These are phyloP conservation scores for Ornithoptera alexandrae DNA, from an alignment of 2,888 invertebrate genomes.

Conservation along the genomic window DNA sequence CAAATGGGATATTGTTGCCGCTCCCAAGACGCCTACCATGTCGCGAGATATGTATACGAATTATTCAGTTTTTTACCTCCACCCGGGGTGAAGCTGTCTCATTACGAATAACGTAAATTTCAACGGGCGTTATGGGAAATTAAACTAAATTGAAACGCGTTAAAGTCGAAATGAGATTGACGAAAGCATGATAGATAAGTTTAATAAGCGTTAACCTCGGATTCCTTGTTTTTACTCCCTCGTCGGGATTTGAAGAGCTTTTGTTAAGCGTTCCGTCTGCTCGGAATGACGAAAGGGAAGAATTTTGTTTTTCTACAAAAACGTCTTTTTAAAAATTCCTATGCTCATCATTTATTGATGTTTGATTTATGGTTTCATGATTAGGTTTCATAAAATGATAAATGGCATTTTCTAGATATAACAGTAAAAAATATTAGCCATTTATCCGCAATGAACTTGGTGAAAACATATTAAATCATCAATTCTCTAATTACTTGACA, in stretches of 20 bases:
- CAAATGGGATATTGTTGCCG: slow-evolving; percentile 69
- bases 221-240: slow-evolving; percentile 68
- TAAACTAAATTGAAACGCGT: slow-evolving; percentile 21
- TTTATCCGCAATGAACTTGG: too few species aligned
- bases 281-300: slow-evolving; percentile 56
- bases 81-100: slow-evolving; percentile 51
- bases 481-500: too few species aligned
- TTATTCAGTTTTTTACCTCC: slow-evolving; percentile 70
- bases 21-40: slow-evolving; percentile 62
- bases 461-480: too few species aligned
- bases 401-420: too few species aligned
- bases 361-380: not conserved
- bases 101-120: slow-evolving; percentile 46
- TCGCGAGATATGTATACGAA: slow-evolving; percentile 65
- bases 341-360: not conserved
- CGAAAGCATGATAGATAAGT: slow-evolving; percentile 37
- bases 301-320: slow-evolving; percentile 35
- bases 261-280: slow-evolving; percentile 65
- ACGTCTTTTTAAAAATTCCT: slow-evolving; percentile 37
- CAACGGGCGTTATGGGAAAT: slow-evolving; percentile 27
- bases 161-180: slow-evolving; percentile 26
- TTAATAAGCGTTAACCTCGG: slow-evolving; percentile 46
- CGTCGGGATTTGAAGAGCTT: slow-evolving; percentile 65
- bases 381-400: too few species aligned
- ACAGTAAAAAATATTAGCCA: too few species aligned